Evolutionary conservation across 2,113 vertebrate species (phyloP).

Genomic region (human): GRCh38 chr18:48008001-48008500

Average conservation of each 20-base stretch:
- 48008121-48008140: background rate
- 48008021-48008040: too few relatives aligned
- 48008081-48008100: background rate
- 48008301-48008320: background rate
- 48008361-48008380: background rate
- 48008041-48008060: background rate
- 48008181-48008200: background rate
- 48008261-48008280: background rate
- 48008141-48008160: background rate
- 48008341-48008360: background rate
- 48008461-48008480: background rate
- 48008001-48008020: background rate
- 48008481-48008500: background rate
- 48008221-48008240: accelerated
- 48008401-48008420: too few relatives aligned
- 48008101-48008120: background rate
- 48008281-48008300: conserved; percentile 56
- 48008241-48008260: accelerated
- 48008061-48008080: background rate
- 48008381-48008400: background rate
- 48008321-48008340: conserved; percentile 34
- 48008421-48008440: background rate
- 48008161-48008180: background rate
- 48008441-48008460: background rate
- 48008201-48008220: background rate